phyloP scores from a whole-genome alignment of 2,113 vertebrate genomes.

The Aegithalos caudatus region DNA sequence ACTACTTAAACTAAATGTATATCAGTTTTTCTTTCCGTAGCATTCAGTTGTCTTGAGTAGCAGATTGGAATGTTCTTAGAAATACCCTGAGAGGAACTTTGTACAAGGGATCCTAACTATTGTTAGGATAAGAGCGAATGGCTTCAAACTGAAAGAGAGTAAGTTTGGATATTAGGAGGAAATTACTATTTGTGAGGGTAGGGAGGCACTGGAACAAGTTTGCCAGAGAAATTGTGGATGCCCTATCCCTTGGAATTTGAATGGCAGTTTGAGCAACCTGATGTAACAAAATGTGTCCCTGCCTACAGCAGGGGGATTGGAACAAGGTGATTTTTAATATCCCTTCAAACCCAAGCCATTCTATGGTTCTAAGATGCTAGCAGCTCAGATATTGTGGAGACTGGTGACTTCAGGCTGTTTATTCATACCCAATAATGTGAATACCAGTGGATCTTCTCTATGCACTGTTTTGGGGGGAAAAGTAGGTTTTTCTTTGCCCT shows the following conservation, averaged over 20 bases:
- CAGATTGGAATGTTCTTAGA: background rate
- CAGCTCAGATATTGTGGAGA: background rate
- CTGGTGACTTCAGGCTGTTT: background rate
- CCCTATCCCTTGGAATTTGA: background rate
- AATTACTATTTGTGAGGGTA: background rate
- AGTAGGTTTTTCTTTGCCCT: background rate
- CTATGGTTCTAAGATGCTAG: background rate
- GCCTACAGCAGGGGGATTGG: background rate
- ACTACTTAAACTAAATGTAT: background rate
- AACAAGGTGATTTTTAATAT: background rate
- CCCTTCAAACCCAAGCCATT: background rate
- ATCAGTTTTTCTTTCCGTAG: background rate
- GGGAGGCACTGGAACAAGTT: background rate
- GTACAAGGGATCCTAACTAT: background rate
- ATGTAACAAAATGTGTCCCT: background rate
- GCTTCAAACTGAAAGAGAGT: background rate
- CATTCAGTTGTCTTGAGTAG: background rate
- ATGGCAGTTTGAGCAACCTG: background rate
- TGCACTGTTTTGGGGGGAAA: rapidly evolving
- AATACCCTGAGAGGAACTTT: background rate
- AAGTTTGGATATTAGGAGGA: background rate
- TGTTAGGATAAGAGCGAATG: background rate
- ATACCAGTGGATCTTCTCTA: background rate
- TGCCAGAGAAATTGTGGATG: background rate
- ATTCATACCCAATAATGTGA: background rate